Percentiles rank a stretch among this genome's conserved stretches.
Conservation (phyloP, 2,888 invertebrate species). For the Entomobrya proxima region DNA sequence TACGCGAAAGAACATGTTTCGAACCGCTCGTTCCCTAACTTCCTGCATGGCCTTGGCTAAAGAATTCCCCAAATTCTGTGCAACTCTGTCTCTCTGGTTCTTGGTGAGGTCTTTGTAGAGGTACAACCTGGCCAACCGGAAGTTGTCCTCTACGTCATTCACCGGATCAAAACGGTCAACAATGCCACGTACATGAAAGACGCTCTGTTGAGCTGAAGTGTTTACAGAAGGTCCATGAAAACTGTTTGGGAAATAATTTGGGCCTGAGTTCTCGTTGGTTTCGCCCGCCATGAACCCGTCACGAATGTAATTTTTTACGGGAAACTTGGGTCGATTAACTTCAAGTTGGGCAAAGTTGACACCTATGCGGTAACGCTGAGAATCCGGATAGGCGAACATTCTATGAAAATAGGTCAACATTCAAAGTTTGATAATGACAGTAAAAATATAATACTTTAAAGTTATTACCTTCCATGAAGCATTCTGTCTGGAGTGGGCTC, state of each 20-base stretch:
- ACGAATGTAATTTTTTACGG: neutral
- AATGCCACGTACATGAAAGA: too few relatives aligned
- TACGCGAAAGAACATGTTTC: too few relatives aligned
- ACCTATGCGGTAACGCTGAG: slow-evolving; percentile 48
- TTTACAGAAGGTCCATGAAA: too few relatives aligned
- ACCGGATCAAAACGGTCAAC: too few relatives aligned
- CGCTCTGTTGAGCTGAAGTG: too few relatives aligned
- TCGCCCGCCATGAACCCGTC: neutral
- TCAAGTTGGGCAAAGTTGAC: slow-evolving; percentile 18
- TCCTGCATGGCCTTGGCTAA: too few relatives aligned
- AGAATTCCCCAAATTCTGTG: too few relatives aligned
- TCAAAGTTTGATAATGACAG: neutral
- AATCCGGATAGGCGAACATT: slow-evolving; percentile 54
- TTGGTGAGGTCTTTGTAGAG: too few relatives aligned
- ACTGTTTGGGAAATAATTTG: neutral
- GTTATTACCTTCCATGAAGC: neutral
- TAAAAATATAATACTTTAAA: neutral
- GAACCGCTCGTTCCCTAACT: too few relatives aligned
- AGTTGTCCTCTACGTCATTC: too few relatives aligned
- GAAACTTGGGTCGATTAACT: neutral
- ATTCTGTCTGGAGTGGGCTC: slow-evolving; percentile 54
- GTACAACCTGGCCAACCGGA: too few relatives aligned
- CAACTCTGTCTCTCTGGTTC: too few relatives aligned
- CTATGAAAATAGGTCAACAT: slow-evolving; percentile 46
- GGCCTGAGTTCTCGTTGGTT: neutral